These are phyloP conservation scores for Zingel zingel DNA, from an alignment of 2,113 vertebrate species.

Conservation along the genomic window DNA sequence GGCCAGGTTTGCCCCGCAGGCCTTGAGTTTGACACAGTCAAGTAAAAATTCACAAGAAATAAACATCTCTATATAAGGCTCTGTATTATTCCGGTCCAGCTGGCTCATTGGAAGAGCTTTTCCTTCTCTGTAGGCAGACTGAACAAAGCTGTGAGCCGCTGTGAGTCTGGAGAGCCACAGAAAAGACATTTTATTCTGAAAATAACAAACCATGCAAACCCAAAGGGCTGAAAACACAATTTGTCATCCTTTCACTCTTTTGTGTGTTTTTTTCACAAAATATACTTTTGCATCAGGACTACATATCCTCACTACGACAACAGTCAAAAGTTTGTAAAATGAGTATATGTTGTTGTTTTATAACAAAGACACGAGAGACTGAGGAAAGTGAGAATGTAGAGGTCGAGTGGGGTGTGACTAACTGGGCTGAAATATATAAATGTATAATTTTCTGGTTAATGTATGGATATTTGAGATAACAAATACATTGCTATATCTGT, in stretches of 20 bases:
- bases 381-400: conserved; percentile 4
- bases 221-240: conserved; percentile 13
- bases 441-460: too few species aligned
- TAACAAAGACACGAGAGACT: conserved; percentile 19
- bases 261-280: too few species aligned
- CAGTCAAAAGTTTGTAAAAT: conserved; percentile 1
- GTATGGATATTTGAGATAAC: too few species aligned
- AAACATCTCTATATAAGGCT: background rate
- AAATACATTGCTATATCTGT: too few species aligned
- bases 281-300: background rate
- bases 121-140: background rate
- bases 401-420: background rate
- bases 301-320: background rate
- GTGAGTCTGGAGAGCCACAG: background rate
- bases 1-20: too few species aligned
- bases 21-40: background rate
- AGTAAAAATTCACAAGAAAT: background rate
- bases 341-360: background rate
- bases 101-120: conserved; percentile 4
- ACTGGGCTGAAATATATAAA: background rate
- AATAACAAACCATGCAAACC: conserved; percentile 34
- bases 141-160: conserved; percentile 25
- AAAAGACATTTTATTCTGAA: conserved; percentile 19
- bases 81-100: conserved; percentile 12
- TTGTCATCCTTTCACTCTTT: background rate